A percentile compares a stretch with the other conserved stretches of the same genome.
Conservation (phyloP, 2,888 invertebrate species). For the Cataglyphis albicans region DNA sequence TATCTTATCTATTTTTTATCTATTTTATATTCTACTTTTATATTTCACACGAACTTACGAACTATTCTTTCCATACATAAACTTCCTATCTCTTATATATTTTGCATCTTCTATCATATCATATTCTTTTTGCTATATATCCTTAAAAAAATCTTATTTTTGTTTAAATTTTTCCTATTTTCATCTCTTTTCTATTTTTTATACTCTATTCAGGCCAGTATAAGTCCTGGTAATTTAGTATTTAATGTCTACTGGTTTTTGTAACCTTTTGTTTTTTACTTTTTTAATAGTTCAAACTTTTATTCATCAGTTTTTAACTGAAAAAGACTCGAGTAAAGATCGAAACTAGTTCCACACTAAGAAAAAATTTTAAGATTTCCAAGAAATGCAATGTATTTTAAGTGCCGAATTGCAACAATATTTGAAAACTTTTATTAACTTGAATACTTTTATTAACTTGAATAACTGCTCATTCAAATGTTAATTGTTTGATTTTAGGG, state of each 20-base stretch:
- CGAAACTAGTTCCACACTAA: neutral
- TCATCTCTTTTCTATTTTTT: neutral
- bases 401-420: neutral
- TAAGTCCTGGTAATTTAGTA: neutral
- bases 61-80: neutral
- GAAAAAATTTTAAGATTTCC: neutral
- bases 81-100: neutral
- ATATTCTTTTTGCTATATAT: neutral
- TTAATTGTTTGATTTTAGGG: constrained; percentile 86
- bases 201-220: neutral
- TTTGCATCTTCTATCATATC: neutral
- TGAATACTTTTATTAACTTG: no score
- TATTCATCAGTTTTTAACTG: neutral
- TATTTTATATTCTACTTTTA: neutral
- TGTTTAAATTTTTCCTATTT: neutral
- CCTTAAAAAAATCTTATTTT: neutral
- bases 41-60: neutral
- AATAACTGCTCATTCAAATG: neutral
- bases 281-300: neutral
- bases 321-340: neutral
- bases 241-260: neutral
- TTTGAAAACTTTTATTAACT: neutral
- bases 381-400: neutral
- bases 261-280: no score
- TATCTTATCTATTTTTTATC: neutral